Base-by-base conservation (phyloP, 2,113 vertebrate species). In the Anarhynchus alexandrinus region DNA sequence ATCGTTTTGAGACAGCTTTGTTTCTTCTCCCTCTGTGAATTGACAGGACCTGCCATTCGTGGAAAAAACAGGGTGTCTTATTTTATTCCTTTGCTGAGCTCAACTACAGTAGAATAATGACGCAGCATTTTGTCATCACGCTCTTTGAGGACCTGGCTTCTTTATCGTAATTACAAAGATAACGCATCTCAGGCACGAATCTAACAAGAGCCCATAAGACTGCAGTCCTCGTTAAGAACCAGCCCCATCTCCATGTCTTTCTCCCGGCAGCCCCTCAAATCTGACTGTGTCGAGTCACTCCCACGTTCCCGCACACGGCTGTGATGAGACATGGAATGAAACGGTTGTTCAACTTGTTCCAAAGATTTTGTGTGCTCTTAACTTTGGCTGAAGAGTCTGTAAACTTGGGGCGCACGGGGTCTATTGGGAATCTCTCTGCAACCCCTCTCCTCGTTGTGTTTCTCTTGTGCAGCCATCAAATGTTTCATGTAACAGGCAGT, bases 1-100 rank as follows among this genome's bases (percentile, higher is more conserved):
- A 96, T 94, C 83, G 12, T 83, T 85, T 69, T 34, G 74, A 88
- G 88, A 25, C 55, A 80, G 70, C 11, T 86, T 57, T 52, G 52
- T 11, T 67, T 86, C 49, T 72, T 55, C 65, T 43, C 26, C 32
- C 34, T 54, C 26, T 18, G 14, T 51, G 89, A 82, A 83, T 90
- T 66, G 84, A 51, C 62, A 94, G 74, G 4, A 58, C 58, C 74
- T 66, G 74, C n/a, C 34, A 19, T 25, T 52, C 52, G 2, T 23
- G 22, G 64, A 8, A 22, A 82, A 90, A 89, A 1, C 26, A 40
- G 61, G 15, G 36, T 20, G 80, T 21, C 22, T 87, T 61, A 23
- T 88, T 92, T 73, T 67, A 23, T 47, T 82, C 72, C 72, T 57
- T n/a, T 55, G 25, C 90, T 86, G 85, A 82, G 45, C 85, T 80